These are phyloP conservation scores for Rhinophrynus dorsalis DNA, from an alignment of 2,797 vertebrate genomes.

Conservation along the genomic window DNA sequence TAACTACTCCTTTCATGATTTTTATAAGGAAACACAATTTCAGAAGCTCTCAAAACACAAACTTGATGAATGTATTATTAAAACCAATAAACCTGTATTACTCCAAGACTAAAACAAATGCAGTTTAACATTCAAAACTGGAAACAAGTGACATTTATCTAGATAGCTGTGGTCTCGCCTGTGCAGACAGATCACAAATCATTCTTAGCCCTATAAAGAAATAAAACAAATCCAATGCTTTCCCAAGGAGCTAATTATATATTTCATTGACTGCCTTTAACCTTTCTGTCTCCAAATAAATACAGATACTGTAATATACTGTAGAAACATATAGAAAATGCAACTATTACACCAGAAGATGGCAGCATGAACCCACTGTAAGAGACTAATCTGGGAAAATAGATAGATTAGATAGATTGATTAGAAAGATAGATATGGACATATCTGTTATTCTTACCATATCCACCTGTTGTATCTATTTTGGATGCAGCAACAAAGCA, in stretches of 20 bases:
- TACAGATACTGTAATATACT: background rate
- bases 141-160: conserved; percentile 28
- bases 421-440: too few relatives aligned
- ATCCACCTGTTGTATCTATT: too few relatives aligned
- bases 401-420: too few relatives aligned
- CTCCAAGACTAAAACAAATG: too few relatives aligned
- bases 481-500: too few relatives aligned
- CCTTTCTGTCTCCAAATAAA: background rate
- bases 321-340: background rate
- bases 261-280: background rate
- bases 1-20: background rate
- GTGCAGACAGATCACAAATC: background rate
- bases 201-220: background rate
- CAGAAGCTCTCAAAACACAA: background rate
- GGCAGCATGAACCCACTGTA: conserved; percentile 13
- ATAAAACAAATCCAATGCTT: background rate
- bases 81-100: too few relatives aligned
- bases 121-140: background rate
- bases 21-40: background rate
- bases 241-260: conserved; percentile 3
- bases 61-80: too few relatives aligned
- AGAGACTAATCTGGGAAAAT: too few relatives aligned
- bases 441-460: too few relatives aligned
- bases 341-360: background rate
- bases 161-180: conserved; percentile 1